Conservation (phyloP, 2,888 invertebrate species). For the Helicoverpa assulta region DNA sequence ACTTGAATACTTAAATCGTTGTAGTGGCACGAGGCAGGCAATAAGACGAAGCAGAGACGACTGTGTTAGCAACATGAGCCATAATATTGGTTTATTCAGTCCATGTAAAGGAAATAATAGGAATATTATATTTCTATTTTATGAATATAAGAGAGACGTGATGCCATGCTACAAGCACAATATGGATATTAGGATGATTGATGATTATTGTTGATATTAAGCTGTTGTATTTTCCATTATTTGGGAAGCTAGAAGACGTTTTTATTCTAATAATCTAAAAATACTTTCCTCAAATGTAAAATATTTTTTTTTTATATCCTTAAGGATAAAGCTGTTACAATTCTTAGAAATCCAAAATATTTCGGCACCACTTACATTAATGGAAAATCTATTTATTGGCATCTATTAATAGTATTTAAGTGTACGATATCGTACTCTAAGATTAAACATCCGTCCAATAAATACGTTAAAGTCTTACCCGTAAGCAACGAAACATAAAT, state of each 20-base stretch:
- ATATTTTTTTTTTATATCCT: not conserved
- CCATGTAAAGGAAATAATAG: not conserved
- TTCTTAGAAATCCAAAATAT: not conserved
- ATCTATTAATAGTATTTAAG: slow-evolving; percentile 1
- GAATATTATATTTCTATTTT: not conserved
- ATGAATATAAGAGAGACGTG: not conserved
- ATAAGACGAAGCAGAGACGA: not conserved
- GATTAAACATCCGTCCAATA: slow-evolving; percentile 12
- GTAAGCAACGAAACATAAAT: slow-evolving; percentile 30
- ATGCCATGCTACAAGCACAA: not conserved
- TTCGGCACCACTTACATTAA: not conserved
- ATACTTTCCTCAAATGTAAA: not conserved
- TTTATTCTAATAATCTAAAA: too few species aligned
- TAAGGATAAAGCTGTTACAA: not conserved
- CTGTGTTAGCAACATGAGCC: not conserved
- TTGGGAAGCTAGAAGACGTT: too few species aligned
- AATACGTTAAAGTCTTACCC: slow-evolving; percentile 17
- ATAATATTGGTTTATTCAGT: not conserved
- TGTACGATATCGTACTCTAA: slow-evolving; percentile 8
- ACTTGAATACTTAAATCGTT: too few species aligned
- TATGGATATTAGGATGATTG: not conserved
- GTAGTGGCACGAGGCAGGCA: not conserved
- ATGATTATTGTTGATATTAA: not conserved
- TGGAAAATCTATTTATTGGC: not conserved
- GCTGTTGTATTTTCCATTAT: not conserved